A percentile compares a stretch with the other conserved stretches of the same genome.
Evolutionary conservation across 2,113 vertebrate species (phyloP).

Genomic region (Corythoichthys haematopterus): DNA sequence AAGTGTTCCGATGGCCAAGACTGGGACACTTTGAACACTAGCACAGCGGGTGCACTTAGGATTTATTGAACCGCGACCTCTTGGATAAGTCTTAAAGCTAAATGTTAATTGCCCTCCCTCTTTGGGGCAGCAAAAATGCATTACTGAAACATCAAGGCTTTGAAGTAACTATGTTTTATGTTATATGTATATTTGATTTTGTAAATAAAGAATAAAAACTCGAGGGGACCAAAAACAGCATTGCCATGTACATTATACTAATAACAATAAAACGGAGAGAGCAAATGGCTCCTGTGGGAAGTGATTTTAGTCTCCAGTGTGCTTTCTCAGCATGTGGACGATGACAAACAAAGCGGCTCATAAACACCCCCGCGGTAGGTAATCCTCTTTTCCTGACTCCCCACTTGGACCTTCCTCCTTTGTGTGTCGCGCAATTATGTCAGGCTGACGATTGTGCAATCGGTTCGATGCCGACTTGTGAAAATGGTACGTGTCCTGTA

Average conservation of each 20-base stretch:
- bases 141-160: too few relatives aligned
- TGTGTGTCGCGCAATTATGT: constrained; percentile 6
- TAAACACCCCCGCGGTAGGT: constrained; percentile 22
- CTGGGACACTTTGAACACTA: not conserved
- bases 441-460: not conserved
- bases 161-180: too few relatives aligned
- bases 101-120: not conserved
- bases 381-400: constrained; percentile 29
- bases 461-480: constrained; percentile 5
- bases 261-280: too few relatives aligned
- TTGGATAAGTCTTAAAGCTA: not conserved
- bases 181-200: too few relatives aligned
- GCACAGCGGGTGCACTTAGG: not conserved
- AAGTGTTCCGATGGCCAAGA: not conserved
- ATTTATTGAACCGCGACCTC: not conserved
- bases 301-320: constrained; percentile 8
- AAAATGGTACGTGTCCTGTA: constrained; percentile 4
- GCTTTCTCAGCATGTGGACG: constrained; percentile 16
- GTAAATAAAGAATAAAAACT: too few relatives aligned
- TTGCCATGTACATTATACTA: too few relatives aligned
- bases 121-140: not conserved
- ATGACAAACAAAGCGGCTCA: constrained; percentile 22
- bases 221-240: too few relatives aligned
- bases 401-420: not conserved
- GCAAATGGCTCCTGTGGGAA: constrained; percentile 14